A percentile compares a stretch with the other conserved stretches of the same genome.
Conservation (phyloP, 2,797 vertebrate genomes). For the Lacerta viridis region DNA sequence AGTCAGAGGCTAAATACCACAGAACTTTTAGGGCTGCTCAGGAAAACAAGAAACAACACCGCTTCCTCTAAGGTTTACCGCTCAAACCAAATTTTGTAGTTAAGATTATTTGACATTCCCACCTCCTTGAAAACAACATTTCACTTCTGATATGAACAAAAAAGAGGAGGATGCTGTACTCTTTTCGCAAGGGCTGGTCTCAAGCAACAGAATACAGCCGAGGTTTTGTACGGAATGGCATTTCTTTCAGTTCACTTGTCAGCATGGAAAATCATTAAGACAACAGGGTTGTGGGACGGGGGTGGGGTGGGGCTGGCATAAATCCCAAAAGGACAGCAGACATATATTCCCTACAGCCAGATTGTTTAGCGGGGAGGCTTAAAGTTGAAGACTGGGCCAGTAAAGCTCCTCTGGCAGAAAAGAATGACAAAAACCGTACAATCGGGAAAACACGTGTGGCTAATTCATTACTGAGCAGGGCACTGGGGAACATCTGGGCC, state of each 20-base stretch:
- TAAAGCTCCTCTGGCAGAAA: accelerated
- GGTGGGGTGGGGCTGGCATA: background rate
- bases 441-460: conserved; percentile 29
- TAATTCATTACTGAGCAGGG: background rate
- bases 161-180: background rate
- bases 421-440: background rate
- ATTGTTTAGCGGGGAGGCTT: background rate
- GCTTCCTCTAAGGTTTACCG: background rate
- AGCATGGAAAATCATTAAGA: conserved; percentile 48
- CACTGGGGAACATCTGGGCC: conserved; percentile 9
- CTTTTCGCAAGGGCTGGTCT: conserved; percentile 35
- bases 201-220: conserved; percentile 62
- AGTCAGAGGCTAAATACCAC: background rate
- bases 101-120: background rate
- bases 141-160: conserved; percentile 48
- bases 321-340: background rate
- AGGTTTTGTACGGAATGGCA: conserved; percentile 43
- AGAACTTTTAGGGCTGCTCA: background rate
- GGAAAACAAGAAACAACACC: background rate
- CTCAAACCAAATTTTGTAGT: background rate
- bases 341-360: background rate
- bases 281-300: background rate
- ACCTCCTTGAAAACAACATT: conserved; percentile 2
- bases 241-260: conserved; percentile 12
- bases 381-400: background rate